Base-by-base conservation (phyloP, 2,797 vertebrate genomes). In the Euthynnus affinis region DNA sequence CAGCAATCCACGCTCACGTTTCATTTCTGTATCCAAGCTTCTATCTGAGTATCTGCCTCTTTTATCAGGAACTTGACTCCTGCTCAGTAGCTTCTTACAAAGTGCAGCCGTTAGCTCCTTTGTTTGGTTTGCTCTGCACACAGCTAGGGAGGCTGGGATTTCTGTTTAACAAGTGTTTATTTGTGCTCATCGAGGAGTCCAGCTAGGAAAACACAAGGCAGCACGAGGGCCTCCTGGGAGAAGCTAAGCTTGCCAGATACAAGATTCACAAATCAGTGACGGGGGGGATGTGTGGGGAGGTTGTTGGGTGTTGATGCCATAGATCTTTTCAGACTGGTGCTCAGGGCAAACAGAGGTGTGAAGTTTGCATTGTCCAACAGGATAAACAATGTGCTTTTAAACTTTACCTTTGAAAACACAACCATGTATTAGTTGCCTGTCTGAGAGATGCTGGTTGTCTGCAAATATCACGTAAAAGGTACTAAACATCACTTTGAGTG, bases 151-250 rank as follows among this genome's bases (percentile, higher is more conserved):
- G 37, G 62, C 34, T 83, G 82, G 68, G 81, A 83, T 88, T 88
- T 86, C 53, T 79, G 81, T 88, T 90, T 81, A 88, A 91, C 89
- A 90, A 87, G 71, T 87, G 81, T 89, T 91, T 87, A 78, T 90
- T 81, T 89, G 76, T 87, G 76, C 85, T 85, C 81, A 65, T 76
- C 0, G 49, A 79, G 71, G 83, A 88, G 73, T 79, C 73, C 68
- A 75, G 81, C 57, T 60, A 61, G 46, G 57, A 80, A 88, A 88
- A 85, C 81, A 85, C 73, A 81, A 80, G 62, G 73, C 78, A 32
- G 66, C 22, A 61, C 2, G 1, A 6, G 6, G 51, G 64, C 71
- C 87, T 76, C 86, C 71, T 64, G 87, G 81, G 89, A 86, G 51
- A 57, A 69, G 75, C 64, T 9, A 9, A 68, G 82, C 74, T 84